A percentile compares a stretch with the other conserved stretches of the same genome.
Evolutionary conservation across 2,113 vertebrate genomes (phyloP).

Genomic region (Aythya baeri): DNA sequence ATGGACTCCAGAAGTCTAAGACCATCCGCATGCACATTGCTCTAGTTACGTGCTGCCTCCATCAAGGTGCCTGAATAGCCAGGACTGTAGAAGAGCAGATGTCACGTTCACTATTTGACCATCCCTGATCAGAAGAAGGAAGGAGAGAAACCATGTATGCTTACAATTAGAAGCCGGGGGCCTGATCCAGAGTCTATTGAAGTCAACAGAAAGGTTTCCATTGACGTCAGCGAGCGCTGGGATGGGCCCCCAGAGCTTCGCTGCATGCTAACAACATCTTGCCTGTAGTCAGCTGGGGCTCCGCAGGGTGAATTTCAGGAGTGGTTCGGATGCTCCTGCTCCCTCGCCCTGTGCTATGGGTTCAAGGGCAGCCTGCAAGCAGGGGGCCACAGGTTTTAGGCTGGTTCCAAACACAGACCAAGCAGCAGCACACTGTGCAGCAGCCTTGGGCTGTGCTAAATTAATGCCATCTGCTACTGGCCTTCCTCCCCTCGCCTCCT

Average conservation of each 20-base stretch:
- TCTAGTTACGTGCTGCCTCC: not conserved
- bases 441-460: constrained; percentile 52
- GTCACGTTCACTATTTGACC: fast-evolving
- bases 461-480: constrained; percentile 63
- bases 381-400: not conserved
- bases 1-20: fast-evolving
- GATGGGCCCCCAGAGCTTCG: constrained; percentile 11
- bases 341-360: not conserved
- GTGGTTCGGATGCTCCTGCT: not conserved
- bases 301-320: not conserved
- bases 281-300: not conserved
- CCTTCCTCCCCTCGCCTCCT: constrained; percentile 62
- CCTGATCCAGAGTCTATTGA: not conserved
- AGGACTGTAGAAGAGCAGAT: not conserved
- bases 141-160: not conserved
- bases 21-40: fast-evolving
- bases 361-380: not conserved
- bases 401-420: not conserved
- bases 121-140: not conserved
- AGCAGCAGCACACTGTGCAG: not conserved
- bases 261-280: not conserved
- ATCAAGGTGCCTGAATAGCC: not conserved
- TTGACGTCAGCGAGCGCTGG: not conserved
- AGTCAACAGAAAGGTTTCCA: constrained; percentile 34
- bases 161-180: not conserved